Base-by-base conservation (phyloP, 2,113 vertebrate species). In the Corvus moneduloides region DNA sequence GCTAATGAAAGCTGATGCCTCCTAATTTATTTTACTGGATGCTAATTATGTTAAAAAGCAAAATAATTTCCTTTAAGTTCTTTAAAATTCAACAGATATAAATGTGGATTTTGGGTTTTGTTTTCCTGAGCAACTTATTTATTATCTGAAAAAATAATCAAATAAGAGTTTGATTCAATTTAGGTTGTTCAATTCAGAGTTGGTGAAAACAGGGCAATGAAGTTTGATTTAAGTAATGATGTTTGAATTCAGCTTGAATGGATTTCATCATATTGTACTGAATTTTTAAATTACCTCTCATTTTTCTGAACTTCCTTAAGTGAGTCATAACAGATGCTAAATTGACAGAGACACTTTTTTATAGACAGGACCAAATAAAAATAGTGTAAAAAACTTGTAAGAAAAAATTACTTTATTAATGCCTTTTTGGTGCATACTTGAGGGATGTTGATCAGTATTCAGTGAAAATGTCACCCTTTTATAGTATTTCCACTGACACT, bases 41-140 rank as follows among this genome's bases (percentile, higher is more conserved):
- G 24, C 32, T 90, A 46, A 85, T 85, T 79, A 71, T 44, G 87
- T 89, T 97, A 68, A 94, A 96, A 95, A 81, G 81, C 52, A 51
- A 94, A 96, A 81, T 90, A 8, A 91, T 93, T 84, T 90, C 44
- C 71, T 91, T 55, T 35, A 67, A 84, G 35, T 94, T 83, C 33
- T 86, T 86, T 71, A 78, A 90, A 92, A 90, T 67, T 78, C 62
- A 66, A 5, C 39, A 64, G 44, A 88, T 68, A 49, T 5, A 44
- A 73, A 82, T 74, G 69, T 88, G 83, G 43, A 87, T 93, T 95
- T 89, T 22, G 49, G 20, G 5, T 35, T 83, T 33, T 69, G 39
- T 69, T 23, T 94, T 96, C 92, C 54, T 75, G 54, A 90, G 52
- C 0, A 2, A 83, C 75, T 80, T 83, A 80, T 46, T 85, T 93